These are phyloP conservation scores for Apotomis turbidana DNA, from an alignment of 2,888 invertebrate genomes.

Conservation along the genomic window DNA sequence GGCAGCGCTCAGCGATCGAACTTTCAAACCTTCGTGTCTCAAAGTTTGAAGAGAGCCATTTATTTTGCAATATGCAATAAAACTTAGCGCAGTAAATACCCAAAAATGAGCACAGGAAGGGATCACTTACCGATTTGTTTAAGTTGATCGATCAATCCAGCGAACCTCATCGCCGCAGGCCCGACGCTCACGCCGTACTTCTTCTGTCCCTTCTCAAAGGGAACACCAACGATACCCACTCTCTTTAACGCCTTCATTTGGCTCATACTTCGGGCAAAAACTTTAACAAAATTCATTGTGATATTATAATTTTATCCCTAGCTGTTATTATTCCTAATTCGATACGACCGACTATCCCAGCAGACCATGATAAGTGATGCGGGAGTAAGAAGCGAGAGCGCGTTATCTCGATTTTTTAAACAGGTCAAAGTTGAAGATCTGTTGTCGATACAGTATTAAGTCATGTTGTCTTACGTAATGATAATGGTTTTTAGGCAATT, in stretches of 20 bases:
- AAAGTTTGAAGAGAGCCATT: conserved; percentile 24
- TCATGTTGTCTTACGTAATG: conserved; percentile 46
- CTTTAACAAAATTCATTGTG: conserved; percentile 70
- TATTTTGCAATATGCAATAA: conserved; percentile 20
- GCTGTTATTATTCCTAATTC: conserved; percentile 1
- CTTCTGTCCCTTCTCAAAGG: conserved; percentile 90
- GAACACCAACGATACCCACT: conserved; percentile 91
- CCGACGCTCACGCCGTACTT: conserved; percentile 89
- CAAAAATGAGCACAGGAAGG: neutral
- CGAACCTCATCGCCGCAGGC: conserved; percentile 86
- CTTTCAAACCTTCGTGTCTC: conserved; percentile 23
- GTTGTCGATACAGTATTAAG: conserved; percentile 46
- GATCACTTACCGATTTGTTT: conserved; percentile 82
- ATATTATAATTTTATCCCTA: conserved; percentile 20
- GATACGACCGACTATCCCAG: conserved; percentile 3
- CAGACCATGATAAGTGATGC: conserved; percentile 27
- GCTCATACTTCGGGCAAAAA: conserved; percentile 68
- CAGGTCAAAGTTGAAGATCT: conserved; percentile 58
- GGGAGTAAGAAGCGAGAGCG: conserved; percentile 5
- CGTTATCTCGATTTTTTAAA: conserved; percentile 49
- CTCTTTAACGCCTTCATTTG: conserved; percentile 65
- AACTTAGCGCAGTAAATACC: conserved; percentile 9
- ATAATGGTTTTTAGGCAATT: conserved; percentile 4
- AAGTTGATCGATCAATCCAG: conserved; percentile 86
- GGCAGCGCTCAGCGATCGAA: conserved; percentile 35